Conservation (phyloP, 92 coral and sea anemone genomes). For the Hydrozoanthus gracilis region DNA sequence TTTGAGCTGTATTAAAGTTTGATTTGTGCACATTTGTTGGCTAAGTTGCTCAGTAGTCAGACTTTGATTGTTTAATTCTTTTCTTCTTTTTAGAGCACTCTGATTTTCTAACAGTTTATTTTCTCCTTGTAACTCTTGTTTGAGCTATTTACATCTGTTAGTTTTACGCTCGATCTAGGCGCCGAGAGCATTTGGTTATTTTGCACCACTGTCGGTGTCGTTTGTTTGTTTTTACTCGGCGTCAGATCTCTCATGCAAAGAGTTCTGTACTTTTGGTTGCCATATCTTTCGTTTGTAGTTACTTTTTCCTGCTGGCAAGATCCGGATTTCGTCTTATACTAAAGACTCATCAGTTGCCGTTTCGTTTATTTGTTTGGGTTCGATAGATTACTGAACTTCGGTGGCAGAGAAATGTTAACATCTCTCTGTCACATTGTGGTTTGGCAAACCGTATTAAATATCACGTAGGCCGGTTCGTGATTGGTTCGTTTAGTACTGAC, state of each 20-base stretch:
- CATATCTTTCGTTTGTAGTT: not conserved
- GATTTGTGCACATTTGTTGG: not conserved
- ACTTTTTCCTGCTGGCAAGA: not conserved
- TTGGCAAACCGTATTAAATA: not conserved
- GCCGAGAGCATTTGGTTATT: not conserved
- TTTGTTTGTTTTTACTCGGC: not conserved
- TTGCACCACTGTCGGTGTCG: too few species aligned
- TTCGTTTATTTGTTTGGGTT: not conserved
- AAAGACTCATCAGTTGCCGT: not conserved
- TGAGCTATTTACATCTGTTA: not conserved
- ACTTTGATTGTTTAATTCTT: not conserved
- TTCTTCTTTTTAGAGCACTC: not conserved
- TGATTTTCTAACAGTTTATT: not conserved
- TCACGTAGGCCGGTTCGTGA: not conserved
- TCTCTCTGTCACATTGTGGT: not conserved
- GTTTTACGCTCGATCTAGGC: not conserved
- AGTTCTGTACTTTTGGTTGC: not conserved
- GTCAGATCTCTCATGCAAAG: not conserved
- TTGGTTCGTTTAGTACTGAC: not conserved
- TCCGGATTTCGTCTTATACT: not conserved
- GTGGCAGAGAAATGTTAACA: not conserved
- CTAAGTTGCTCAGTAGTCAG: not conserved
- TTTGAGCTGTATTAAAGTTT: not conserved
- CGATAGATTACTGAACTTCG: not conserved
- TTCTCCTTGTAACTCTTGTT: not conserved